A percentile compares a stretch with the other conserved stretches of the same genome.
Evolutionary conservation across 2,888 invertebrate species (phyloP).

Genomic region (Oscheius sp.): DNA sequence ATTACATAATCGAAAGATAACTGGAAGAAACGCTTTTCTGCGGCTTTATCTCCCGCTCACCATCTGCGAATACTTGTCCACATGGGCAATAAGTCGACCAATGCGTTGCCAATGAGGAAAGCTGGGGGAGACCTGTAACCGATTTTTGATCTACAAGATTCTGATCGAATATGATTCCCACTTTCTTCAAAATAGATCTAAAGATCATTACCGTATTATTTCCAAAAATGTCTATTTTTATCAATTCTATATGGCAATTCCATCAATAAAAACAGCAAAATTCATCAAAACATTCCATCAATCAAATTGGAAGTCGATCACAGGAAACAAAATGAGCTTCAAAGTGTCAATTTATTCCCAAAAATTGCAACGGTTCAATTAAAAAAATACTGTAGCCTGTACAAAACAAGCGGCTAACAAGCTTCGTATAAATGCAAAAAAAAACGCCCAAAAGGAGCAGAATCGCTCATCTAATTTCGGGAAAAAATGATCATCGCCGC

Average conservation of each 20-base stretch:
- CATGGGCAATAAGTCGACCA: constrained; percentile 37
- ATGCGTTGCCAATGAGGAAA: constrained; percentile 34
- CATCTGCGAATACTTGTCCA: constrained; percentile 35
- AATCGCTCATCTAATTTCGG: too few relatives aligned
- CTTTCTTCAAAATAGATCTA: constrained; percentile 39
- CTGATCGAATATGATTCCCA: constrained; percentile 37
- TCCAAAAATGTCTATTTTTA: too few relatives aligned
- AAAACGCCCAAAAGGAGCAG: too few relatives aligned
- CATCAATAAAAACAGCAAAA: not conserved
- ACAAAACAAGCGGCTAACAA: too few relatives aligned
- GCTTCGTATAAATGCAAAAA: too few relatives aligned
- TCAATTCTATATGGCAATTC: constrained; percentile 24
- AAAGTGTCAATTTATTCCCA: too few relatives aligned
- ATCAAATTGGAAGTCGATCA: not conserved
- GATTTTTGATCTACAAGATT: too few relatives aligned
- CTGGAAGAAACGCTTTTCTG: constrained; percentile 31
- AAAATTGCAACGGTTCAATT: too few relatives aligned
- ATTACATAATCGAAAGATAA: constrained; percentile 38
- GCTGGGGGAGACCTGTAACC: constrained; percentile 13
- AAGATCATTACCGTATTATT: constrained; percentile 38
- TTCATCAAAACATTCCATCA: not conserved
- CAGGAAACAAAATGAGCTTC: too few relatives aligned
- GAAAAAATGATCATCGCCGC: too few relatives aligned
- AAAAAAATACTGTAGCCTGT: too few relatives aligned
- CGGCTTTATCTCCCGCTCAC: constrained; percentile 24